Conservation (phyloP, 2,797 vertebrate species). For the Myotis myotis region DNA sequence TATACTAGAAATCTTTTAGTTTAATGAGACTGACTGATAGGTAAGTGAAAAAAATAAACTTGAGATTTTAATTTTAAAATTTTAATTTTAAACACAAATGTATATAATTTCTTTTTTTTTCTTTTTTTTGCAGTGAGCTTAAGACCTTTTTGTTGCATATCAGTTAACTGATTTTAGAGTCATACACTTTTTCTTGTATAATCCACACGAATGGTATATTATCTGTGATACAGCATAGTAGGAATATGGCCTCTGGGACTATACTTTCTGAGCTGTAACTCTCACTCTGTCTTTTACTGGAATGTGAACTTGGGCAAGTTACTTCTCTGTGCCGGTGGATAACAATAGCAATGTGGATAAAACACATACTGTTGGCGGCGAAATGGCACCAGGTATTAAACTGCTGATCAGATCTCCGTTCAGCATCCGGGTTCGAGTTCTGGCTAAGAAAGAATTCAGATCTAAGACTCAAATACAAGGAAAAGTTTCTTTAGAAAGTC, state of each 20-base stretch:
- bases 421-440: not conserved
- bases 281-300: not conserved
- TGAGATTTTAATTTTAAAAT: not conserved
- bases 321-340: not conserved
- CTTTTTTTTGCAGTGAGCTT: not conserved
- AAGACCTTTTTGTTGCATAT: not conserved
- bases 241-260: not conserved
- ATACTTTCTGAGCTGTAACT: not conserved
- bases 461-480: no score
- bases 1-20: not conserved
- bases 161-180: not conserved
- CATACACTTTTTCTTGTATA: not conserved
- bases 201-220: not conserved
- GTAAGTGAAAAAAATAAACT: not conserved
- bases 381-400: not conserved
- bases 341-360: not conserved
- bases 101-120: not conserved
- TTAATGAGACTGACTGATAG: not conserved
- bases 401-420: not conserved
- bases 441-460: no score
- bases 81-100: slow-evolving; percentile 13
- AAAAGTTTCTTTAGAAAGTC: no score
- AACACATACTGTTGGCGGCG: not conserved
- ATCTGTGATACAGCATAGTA: not conserved
- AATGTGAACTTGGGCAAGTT: not conserved